Evolutionary conservation across 2,113 vertebrate species (phyloP).

Genomic region (Chaenogobius annularis): DNA sequence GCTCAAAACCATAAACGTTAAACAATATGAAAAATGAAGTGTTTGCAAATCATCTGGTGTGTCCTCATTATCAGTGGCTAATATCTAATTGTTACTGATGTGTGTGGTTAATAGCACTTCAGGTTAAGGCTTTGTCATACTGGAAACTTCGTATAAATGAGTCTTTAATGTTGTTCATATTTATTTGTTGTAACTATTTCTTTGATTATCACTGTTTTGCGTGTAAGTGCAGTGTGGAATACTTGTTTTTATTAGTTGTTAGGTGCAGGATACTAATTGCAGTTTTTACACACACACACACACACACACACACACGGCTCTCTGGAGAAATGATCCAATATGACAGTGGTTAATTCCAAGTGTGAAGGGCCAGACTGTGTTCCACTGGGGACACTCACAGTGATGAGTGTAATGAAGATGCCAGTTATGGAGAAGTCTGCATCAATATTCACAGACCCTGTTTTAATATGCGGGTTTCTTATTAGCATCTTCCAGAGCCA

Average conservation of each 20-base stretch:
- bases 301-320: slow-evolving; percentile 16
- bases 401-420: slow-evolving; percentile 80
- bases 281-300: slow-evolving; percentile 13
- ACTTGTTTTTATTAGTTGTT: slow-evolving; percentile 9
- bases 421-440: slow-evolving; percentile 57
- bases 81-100: background rate
- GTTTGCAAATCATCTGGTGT: background rate
- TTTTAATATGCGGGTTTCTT: slow-evolving; percentile 43
- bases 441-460: slow-evolving; percentile 59
- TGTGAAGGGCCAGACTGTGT: slow-evolving; percentile 30
- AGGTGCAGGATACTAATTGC: slow-evolving; percentile 35
- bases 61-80: background rate
- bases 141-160: background rate
- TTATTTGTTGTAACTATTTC: background rate
- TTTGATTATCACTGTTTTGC: background rate
- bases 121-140: background rate
- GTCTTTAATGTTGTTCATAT: background rate
- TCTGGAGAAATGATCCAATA: slow-evolving; percentile 56
- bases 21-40: background rate
- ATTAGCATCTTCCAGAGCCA: slow-evolving; percentile 62
- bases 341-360: slow-evolving; percentile 57
- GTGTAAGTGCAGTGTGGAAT: slow-evolving; percentile 24
- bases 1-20: background rate
- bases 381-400: slow-evolving; percentile 71
- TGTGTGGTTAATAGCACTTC: background rate